Evolutionary conservation across 2,888 invertebrate genomes (phyloP).

Genomic region (Drosophila picticornis): DNA sequence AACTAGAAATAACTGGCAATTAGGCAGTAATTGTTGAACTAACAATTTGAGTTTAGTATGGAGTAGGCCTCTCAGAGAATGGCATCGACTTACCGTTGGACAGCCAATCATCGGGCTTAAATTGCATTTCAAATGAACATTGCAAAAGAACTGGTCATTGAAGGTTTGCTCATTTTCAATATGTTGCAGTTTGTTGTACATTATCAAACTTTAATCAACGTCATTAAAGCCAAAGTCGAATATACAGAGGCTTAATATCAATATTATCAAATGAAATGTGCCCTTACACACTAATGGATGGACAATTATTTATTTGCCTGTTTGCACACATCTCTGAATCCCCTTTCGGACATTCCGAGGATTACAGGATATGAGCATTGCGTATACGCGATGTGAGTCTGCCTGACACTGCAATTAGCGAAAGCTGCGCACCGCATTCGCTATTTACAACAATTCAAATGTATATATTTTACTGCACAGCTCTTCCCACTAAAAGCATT

Average conservation of each 20-base stretch:
- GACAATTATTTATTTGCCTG: not conserved
- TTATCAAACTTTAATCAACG: constrained; percentile 18
- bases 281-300: no score
- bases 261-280: not conserved
- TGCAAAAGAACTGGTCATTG: constrained; percentile 21
- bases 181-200: constrained; percentile 18
- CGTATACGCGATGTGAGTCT: constrained; percentile 50
- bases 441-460: constrained; percentile 51
- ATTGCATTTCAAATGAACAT: constrained; percentile 35
- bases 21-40: constrained; percentile 50
- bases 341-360: not conserved
- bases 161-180: constrained; percentile 20
- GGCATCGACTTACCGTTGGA: not conserved
- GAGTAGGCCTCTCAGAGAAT: constrained; percentile 17
- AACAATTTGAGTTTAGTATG: constrained; percentile 55
- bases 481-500: constrained; percentile 15
- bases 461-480: constrained; percentile 24
- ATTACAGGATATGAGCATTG: constrained; percentile 21
- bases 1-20: constrained; percentile 58
- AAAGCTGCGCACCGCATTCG: constrained; percentile 48
- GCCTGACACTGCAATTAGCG: constrained; percentile 61
- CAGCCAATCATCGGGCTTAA: constrained; percentile 2
- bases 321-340: not conserved
- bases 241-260: not conserved
- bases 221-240: not conserved